Percentiles rank a stretch among this genome's conserved stretches.
These are phyloP conservation scores for Eupithecia dodoneata DNA, from an alignment of 2,888 invertebrate genomes.

Conservation along the genomic window DNA sequence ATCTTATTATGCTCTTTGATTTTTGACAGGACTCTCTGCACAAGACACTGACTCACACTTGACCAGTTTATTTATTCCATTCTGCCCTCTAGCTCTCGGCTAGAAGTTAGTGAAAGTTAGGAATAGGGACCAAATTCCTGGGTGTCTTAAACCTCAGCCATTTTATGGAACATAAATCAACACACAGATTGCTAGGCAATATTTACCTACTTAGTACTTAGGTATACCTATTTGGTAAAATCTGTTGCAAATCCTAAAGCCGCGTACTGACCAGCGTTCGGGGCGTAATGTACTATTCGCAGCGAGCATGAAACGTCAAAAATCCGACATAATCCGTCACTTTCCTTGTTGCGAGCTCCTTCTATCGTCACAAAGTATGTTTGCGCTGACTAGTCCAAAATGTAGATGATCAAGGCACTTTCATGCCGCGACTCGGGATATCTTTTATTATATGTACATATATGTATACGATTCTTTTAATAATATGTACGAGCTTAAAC, in stretches of 20 bases:
- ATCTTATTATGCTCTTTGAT: background rate
- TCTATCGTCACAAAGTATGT: too few relatives aligned
- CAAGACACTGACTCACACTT: slow-evolving; percentile 5
- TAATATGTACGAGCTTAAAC: background rate
- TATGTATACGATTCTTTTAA: background rate
- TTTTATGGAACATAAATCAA: slow-evolving; percentile 21
- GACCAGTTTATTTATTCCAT: slow-evolving; percentile 4
- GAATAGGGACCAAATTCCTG: slow-evolving; percentile 31
- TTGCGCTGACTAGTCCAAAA: too few relatives aligned
- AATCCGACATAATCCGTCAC: too few relatives aligned
- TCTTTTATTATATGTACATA: too few relatives aligned
- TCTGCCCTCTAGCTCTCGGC: slow-evolving; percentile 30
- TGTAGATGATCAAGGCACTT: too few relatives aligned
- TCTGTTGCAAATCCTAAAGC: background rate
- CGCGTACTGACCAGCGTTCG: background rate
- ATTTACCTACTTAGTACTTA: background rate
- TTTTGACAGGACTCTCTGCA: background rate
- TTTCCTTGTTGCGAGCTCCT: too few relatives aligned
- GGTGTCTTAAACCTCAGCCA: slow-evolving; percentile 26
- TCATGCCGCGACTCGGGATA: too few relatives aligned
- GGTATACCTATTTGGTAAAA: background rate
- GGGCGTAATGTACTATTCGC: background rate
- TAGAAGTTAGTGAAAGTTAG: slow-evolving; percentile 28
- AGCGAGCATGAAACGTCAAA: background rate
- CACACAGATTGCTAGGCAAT: background rate